A percentile compares a stretch with the other conserved stretches of the same genome.
These are phyloP conservation scores for Cercopithecus hamlyni DNA, from an alignment of 2,797 vertebrate species.

Conservation along the genomic window DNA sequence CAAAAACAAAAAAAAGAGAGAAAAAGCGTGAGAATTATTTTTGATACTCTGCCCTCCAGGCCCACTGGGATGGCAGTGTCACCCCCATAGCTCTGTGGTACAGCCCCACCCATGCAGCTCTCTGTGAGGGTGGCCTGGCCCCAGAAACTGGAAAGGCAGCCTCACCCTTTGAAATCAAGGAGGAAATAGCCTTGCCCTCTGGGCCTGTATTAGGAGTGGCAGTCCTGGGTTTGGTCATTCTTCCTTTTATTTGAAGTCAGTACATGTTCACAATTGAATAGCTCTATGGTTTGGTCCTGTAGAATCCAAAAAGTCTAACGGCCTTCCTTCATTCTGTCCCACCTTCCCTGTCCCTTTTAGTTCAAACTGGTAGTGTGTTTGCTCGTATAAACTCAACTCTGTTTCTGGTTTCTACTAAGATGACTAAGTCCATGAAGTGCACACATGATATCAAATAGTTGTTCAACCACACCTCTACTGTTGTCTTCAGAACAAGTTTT, in stretches of 20 bases:
- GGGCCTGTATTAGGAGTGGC: background rate
- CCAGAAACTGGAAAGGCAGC: background rate
- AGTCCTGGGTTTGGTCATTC: background rate
- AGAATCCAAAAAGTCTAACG: background rate
- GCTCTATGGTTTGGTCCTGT: background rate
- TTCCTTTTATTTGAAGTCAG: background rate
- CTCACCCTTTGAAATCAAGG: background rate
- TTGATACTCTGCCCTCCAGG: background rate
- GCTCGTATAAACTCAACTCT: background rate
- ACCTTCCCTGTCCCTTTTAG: background rate
- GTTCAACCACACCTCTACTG: background rate
- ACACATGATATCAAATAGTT: background rate
- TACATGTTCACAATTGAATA: background rate
- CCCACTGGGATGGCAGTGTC: background rate
- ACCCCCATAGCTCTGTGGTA: background rate
- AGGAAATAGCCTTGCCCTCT: background rate
- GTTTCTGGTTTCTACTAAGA: background rate
- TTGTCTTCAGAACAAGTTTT: background rate
- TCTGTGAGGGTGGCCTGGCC: background rate
- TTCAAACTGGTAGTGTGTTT: background rate
- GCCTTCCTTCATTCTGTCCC: background rate
- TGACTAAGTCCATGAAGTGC: background rate
- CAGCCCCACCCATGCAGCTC: background rate
- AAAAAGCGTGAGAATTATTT: background rate
- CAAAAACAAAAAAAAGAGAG: background rate